phyloP scores from a whole-genome alignment of 2,888 invertebrate species.

The Malachius bipustulatus region DNA sequence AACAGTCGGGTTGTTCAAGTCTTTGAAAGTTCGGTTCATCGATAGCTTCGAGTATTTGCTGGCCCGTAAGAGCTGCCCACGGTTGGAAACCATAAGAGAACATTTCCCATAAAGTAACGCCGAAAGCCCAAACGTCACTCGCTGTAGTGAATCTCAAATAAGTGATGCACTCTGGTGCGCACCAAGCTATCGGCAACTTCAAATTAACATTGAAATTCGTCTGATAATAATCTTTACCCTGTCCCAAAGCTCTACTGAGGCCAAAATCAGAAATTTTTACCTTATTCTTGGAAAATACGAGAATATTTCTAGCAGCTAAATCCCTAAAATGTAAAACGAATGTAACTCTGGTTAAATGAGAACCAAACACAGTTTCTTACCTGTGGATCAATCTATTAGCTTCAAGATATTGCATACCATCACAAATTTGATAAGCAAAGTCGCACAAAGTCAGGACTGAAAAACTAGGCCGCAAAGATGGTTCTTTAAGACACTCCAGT shows the following conservation, averaged over 20 bases:
- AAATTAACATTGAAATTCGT: conserved; percentile 96
- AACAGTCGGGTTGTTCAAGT: conserved; percentile 86
- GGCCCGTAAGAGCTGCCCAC: conserved; percentile 82
- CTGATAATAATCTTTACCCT: conserved; percentile 98
- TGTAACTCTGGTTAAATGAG: neutral
- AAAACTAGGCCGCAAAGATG: conserved; percentile 79
- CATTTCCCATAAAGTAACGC: conserved; percentile 97
- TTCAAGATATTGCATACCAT: conserved; percentile 97
- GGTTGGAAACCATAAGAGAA: conserved; percentile 98
- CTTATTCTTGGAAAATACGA: conserved; percentile 91
- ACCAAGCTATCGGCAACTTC: conserved; percentile 97
- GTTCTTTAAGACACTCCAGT: conserved; percentile 90
- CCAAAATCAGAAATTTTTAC: conserved; percentile 99
- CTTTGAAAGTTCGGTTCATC: conserved; percentile 87
- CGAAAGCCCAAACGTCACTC: conserved; percentile 97
- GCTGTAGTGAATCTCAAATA: conserved; percentile 92
- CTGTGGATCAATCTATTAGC: conserved; percentile 91
- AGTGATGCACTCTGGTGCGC: conserved; percentile 96
- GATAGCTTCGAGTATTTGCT: conserved; percentile 90
- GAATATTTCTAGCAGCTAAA: conserved; percentile 92
- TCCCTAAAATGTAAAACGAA: conserved; percentile 53
- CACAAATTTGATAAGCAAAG: conserved; percentile 91
- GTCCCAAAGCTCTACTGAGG: conserved; percentile 85
- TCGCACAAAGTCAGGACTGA: conserved; percentile 86
- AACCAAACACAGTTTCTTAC: conserved; percentile 38